Conservation (phyloP, 2,113 vertebrate species). For the Plestiodon gilberti region DNA sequence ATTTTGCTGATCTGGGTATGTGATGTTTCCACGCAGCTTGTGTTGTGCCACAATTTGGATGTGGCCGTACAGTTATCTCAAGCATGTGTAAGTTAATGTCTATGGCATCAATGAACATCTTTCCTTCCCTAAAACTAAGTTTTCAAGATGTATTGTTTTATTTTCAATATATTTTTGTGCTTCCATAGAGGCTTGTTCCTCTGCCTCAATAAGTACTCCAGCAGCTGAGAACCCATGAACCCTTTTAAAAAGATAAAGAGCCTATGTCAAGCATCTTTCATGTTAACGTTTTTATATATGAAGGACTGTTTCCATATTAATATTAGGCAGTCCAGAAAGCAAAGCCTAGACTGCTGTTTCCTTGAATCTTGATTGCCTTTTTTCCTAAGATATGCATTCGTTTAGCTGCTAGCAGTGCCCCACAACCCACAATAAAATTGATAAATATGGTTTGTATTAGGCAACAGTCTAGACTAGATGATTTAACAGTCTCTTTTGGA, state of each 20-base stretch:
- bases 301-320: neutral
- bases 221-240: neutral
- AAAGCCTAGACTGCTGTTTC: neutral
- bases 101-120: neutral
- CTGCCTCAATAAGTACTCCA: neutral
- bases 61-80: too few species aligned
- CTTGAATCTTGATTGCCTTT: neutral
- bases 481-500: slow-evolving; percentile 6
- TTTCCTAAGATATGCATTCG: neutral
- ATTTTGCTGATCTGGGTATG: neutral
- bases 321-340: neutral
- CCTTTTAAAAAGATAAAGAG: neutral
- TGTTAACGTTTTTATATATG: too few species aligned
- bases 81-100: neutral
- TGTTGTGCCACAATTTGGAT: neutral
- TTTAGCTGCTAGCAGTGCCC: neutral
- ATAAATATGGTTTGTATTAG: slow-evolving; percentile 15
- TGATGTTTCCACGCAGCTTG: neutral
- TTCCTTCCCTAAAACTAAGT: neutral
- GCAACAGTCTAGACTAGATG: slow-evolving; percentile 12
- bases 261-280: neutral
- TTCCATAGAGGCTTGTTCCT: neutral
- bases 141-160: neutral
- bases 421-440: neutral
- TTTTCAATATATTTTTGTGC: neutral